Evolutionary conservation across 1,140 invertebrate species (phyloP).

Genomic region (Thaumatotibia leucotreta): DNA sequence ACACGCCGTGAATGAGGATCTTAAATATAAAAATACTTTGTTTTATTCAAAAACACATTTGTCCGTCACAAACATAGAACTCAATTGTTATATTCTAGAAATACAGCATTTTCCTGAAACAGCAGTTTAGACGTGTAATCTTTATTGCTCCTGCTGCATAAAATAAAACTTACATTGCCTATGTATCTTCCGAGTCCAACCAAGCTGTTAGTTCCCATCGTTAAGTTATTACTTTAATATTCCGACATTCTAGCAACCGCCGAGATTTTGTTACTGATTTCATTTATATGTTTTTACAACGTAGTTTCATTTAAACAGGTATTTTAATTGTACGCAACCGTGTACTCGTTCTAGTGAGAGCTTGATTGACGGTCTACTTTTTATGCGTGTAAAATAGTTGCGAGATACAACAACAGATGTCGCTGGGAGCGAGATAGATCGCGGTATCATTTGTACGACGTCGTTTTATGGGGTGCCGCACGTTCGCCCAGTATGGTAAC

Average conservation of each 20-base stretch:
- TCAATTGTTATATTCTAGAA: background rate
- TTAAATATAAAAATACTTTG: background rate
- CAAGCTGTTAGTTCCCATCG: slow-evolving; percentile 9
- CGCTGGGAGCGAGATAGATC: slow-evolving; percentile 10
- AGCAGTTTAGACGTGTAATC: background rate
- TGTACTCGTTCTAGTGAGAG: background rate
- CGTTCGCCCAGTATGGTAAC: slow-evolving; percentile 56
- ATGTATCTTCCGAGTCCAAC: background rate
- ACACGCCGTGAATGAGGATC: background rate
- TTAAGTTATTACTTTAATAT: slow-evolving; percentile 3
- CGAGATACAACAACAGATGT: slow-evolving; percentile 12
- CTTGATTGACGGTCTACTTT: background rate
- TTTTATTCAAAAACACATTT: background rate
- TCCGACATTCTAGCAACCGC: background rate
- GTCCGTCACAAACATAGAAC: background rate
- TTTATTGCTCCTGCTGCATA: background rate
- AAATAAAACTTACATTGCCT: background rate
- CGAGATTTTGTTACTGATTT: slow-evolving; percentile 3
- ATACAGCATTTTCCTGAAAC: background rate
- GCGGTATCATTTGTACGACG: slow-evolving; percentile 15
- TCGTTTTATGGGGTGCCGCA: slow-evolving; percentile 8
- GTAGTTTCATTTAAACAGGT: slow-evolving; percentile 1
- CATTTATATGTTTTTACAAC: slow-evolving; percentile 12
- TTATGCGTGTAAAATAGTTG: background rate
- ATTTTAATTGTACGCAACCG: slow-evolving; percentile 4